These are phyloP conservation scores for Catharus minimus DNA, from an alignment of 2,113 vertebrate genomes.

Conservation along the genomic window DNA sequence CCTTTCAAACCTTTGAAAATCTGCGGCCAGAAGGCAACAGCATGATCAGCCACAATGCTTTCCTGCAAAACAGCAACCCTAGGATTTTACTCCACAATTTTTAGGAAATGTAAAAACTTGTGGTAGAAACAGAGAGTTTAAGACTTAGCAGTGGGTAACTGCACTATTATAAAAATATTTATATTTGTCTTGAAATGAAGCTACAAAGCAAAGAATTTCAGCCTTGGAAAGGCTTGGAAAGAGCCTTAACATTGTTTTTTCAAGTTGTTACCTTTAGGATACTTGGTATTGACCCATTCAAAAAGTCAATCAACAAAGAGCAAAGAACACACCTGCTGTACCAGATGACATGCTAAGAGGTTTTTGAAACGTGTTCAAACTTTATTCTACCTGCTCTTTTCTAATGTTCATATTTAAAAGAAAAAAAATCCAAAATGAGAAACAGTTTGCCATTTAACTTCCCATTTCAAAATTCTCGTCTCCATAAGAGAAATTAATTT, in stretches of 20 bases:
- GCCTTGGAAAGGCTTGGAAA: background rate
- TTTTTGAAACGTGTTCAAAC: background rate
- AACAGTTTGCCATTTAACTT: background rate
- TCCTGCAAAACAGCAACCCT: background rate
- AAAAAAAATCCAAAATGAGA: background rate
- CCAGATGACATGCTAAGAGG: background rate
- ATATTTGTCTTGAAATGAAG: background rate
- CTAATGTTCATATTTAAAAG: background rate
- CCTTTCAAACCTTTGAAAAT: background rate
- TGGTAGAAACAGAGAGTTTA: background rate
- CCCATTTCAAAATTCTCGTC: background rate
- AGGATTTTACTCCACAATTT: background rate
- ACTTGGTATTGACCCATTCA: background rate
- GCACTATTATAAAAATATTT: background rate
- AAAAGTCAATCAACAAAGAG: background rate
- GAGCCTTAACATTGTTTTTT: background rate
- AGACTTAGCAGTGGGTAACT: background rate
- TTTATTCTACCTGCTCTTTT: background rate
- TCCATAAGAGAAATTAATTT: background rate
- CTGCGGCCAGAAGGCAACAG: background rate
- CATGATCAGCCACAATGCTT: background rate
- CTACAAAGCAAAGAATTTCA: background rate
- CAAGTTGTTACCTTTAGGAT: background rate
- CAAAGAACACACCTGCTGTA: background rate
- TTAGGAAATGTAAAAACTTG: background rate